Conservation (phyloP, 2,888 invertebrate species). For the Choristoneura rosaceana region DNA sequence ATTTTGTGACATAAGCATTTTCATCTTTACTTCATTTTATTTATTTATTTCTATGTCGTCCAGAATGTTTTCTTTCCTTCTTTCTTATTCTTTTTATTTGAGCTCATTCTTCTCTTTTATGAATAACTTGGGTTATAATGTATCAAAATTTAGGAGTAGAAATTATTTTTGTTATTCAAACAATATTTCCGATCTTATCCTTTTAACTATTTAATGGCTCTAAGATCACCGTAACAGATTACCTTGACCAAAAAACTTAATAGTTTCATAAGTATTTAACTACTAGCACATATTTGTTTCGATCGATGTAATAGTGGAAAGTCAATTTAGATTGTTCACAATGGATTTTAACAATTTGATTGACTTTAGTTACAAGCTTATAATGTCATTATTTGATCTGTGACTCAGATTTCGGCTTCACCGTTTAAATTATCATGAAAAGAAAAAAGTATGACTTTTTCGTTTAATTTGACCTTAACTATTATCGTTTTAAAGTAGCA, state of each 20-base stretch:
- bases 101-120: neutral
- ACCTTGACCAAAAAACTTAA: slow-evolving; percentile 12
- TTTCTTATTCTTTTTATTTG: too few species aligned
- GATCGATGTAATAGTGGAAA: neutral
- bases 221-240: neutral
- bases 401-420: neutral
- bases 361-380: too few species aligned
- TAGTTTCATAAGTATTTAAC: neutral
- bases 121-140: neutral
- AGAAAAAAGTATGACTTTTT: too few species aligned
- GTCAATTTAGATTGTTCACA: neutral
- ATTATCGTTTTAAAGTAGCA: too few species aligned
- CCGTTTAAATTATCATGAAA: too few species aligned
- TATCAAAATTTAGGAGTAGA: neutral
- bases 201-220: neutral
- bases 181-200: neutral
- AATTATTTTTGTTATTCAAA: neutral
- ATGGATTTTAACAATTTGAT: too few species aligned
- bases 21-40: too few species aligned
- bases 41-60: too few species aligned
- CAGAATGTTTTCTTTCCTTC: too few species aligned
- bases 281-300: neutral
- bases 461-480: too few species aligned
- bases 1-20: too few species aligned
- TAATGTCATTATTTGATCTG: neutral